Conservation (phyloP, 92 coral and sea anemone genomes). For the Chrysogorgia sp. region DNA sequence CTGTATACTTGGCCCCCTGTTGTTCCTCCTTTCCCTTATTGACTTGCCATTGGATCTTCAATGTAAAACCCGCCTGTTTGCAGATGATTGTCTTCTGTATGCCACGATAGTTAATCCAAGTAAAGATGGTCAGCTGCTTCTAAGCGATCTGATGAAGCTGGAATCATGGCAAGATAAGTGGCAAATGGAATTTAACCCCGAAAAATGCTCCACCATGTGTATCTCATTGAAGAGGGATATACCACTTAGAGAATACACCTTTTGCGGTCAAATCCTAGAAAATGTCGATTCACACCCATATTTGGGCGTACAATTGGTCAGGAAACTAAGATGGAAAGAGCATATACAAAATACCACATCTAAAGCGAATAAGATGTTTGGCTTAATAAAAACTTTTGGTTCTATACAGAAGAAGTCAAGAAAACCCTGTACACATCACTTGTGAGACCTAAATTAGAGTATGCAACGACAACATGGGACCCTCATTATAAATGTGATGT, state of each 20-base stretch:
- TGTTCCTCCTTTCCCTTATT: slow-evolving; percentile 44
- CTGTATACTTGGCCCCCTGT: slow-evolving; percentile 46
- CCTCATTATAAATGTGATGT: too few relatives aligned
- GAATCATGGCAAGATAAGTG: slow-evolving; percentile 46
- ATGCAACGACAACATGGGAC: too few relatives aligned
- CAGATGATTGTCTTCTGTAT: slow-evolving; percentile 53
- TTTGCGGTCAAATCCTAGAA: slow-evolving; percentile 40
- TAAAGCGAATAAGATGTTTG: slow-evolving; percentile 48
- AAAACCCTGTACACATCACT: too few relatives aligned
- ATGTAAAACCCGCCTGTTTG: slow-evolving; percentile 48
- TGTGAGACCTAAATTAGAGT: too few relatives aligned
- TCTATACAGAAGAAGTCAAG: too few relatives aligned
- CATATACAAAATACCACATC: slow-evolving; percentile 43
- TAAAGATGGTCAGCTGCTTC: slow-evolving; percentile 44
- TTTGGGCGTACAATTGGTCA: slow-evolving; percentile 44
- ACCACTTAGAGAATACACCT: slow-evolving; percentile 48
- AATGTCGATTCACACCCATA: slow-evolving; percentile 44
- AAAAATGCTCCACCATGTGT: slow-evolving; percentile 40
- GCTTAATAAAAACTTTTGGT: too few relatives aligned
- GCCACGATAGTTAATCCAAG: slow-evolving; percentile 46
- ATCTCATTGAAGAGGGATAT: slow-evolving; percentile 25
- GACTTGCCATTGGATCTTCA: slow-evolving; percentile 53
- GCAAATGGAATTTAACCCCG: slow-evolving; percentile 52
- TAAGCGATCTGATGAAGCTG: slow-evolving; percentile 46
- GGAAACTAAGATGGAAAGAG: slow-evolving; percentile 48